Evolutionary conservation across 2,113 vertebrate species (phyloP), one percentile per base, ranked within the genome.

Genomic region (Microtus montanus): DNA sequence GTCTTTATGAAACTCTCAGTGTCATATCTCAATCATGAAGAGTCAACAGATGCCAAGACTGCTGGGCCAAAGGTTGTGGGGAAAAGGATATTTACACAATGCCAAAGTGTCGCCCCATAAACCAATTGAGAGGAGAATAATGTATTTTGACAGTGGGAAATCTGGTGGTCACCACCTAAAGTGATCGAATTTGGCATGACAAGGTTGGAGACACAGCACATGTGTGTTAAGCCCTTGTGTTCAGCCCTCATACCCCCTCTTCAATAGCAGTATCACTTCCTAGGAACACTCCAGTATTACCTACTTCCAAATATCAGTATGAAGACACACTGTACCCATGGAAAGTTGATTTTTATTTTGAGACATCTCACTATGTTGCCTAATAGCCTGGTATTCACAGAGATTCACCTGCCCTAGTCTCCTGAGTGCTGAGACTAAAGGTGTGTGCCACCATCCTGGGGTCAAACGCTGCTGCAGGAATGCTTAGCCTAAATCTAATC

Each of bases 11-110:
- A 88, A 38, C 30, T 85, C 30, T 89, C 58, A 82, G 64, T 87
- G n/a, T 68, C 85, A 47, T 54, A 86, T 44, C 58, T 87, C 54
- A 71, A 19, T 54, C 74, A 87, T 80, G 54, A 95, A 92, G 33
- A 47, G 26, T 54, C 80, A 73, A 30, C 19, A 66, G 71, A 75
- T n/a, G 61, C 61, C 80, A 94, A 41, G 78, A 78, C 12, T n/a
- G 33, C 49, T 30, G 44, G 44, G 38, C 20, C 38, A 91, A 97
- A 91, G 33, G 80, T 8, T 35, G 13, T 41, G 19, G 49, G 49
- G 64, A 89, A 61, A 38, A 89, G 73, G 68, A 22, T 49, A 84
- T 47, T 95, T 78, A 95, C 2, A 88, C 61, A 92, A 82, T 7
- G 22, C 38, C 85, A 70, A 70, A 75, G 22, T 52, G 66, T 77